Evolutionary conservation across 2,888 invertebrate species (phyloP), one percentile per base, ranked within the genome.

Genomic region (Caprella mutica): DNA sequence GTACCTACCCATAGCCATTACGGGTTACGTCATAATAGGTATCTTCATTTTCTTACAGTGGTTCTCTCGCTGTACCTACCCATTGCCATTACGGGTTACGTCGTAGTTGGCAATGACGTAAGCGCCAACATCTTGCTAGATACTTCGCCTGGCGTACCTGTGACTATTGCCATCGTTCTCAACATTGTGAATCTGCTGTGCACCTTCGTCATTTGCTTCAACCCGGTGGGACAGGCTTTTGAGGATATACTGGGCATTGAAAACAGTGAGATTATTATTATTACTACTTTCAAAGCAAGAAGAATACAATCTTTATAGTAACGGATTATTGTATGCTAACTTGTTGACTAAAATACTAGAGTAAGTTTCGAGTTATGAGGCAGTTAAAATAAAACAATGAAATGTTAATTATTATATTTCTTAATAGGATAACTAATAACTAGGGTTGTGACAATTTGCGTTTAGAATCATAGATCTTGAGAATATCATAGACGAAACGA

Each of bases 181-280:
- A 80, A 84, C 76, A 78, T 79, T 0, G 67, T 79, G 6, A 84
- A 85, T 70, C 75, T 84, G 19, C 70, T 83, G 30, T 74, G 80
- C 46, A 83, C 83, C 26, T 83, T 83, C 70, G 72, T 82, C 60
- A 82, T 85, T 65, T 77, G 82, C 63, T 77, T 83, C 66, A 84
- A 84, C 72, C 84, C 84, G 0, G 79, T 83, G 29, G 80, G 79
- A 68, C 83, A 84, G 71, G 81, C 83, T 68, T 69, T 82, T 58
- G 84, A 85, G 69, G 80, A 82, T 67, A 72, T 80, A 2, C 77
- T 81, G 66, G 75, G 75, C 54, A 75, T 83, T 5, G 80, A 81
- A 2, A 75, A 75, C 68, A 73, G 83, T 83, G 69, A 71, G 73
- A 29, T 29, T 1, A 30, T 19, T n/a, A n/a, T n/a, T n/a, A n/a